Percentiles rank a stretch among this genome's conserved stretches.
phyloP scores from a whole-genome alignment of 2,888 invertebrate genomes.

The Charanyca ferruginea region DNA sequence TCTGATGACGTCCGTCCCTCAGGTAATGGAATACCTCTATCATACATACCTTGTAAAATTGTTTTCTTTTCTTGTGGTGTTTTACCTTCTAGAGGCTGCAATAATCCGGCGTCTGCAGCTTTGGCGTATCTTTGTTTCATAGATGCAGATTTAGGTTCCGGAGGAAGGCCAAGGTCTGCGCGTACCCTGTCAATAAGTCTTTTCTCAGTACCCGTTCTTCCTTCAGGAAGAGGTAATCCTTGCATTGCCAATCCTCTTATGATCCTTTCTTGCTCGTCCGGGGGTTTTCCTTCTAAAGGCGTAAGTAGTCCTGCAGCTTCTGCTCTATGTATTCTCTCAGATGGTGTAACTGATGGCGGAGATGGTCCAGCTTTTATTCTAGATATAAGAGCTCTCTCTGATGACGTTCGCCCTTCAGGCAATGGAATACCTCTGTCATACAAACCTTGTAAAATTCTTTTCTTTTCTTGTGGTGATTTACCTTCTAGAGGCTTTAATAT shows the following conservation, averaged over 20 bases:
- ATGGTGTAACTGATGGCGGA: no score
- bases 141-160: slow-evolving; percentile 34
- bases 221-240: slow-evolving; percentile 65
- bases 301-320: no score
- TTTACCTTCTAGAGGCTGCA: slow-evolving; percentile 55
- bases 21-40: slow-evolving; percentile 30
- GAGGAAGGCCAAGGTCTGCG: slow-evolving; percentile 66
- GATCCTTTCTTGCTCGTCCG: slow-evolving; percentile 65
- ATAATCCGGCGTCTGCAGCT: slow-evolving; percentile 26
- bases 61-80: slow-evolving; percentile 61
- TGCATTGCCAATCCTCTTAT: slow-evolving; percentile 55
- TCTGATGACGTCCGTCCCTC: no score
- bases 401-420: no score
- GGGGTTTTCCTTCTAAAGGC: slow-evolving; percentile 68
- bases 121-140: no score
- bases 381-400: no score
- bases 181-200: slow-evolving; percentile 64
- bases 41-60: slow-evolving; percentile 53
- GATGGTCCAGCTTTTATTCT: no score
- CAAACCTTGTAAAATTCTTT: no score
- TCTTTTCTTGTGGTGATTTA: no score
- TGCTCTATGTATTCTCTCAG: no score
- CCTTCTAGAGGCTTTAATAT: no score
- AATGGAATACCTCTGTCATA: no score
- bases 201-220: slow-evolving; percentile 66